Base-by-base conservation (phyloP, 2,888 invertebrate species). In the Flabesymbios commensalis region DNA sequence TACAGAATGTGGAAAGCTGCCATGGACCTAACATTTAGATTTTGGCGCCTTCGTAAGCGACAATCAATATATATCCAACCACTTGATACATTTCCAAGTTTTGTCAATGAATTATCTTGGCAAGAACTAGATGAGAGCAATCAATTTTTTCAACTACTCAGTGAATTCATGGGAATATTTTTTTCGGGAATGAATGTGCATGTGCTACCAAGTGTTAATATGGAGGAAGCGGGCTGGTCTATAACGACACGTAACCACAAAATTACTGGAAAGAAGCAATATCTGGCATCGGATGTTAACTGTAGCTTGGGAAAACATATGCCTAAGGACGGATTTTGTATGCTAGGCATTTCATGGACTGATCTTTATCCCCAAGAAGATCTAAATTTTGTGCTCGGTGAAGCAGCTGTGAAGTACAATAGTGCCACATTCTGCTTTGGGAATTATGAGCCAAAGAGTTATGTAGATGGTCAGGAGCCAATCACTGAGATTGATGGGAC, bases 331-430 rank as follows among this genome's bases (percentile, higher is more conserved):
- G 76, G 74, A 2, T 68, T 69, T 49, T 75, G 76, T 51, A 72
- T 78, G 26, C 64, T 78, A 52, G 80, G 80, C n/a, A 63, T 80
- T 10, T 69, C 70, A 2, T 79, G 79, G 79, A 77, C 78, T 14
- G 80, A 80, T 61, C 69, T 80, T 4, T 80, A 77, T 64, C 79
- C 79, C 24, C 68, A 65, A 33, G 78, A 79, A 57, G 72, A 75
- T 41, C 67, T 75, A 55, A 79, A 80, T 54, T 80, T 79, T 74
- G 76, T 76, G 4, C 72, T 80, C 10, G 80, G 80, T 74, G 63
- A 79, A 62, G 75, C 78, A 2, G 72, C 74, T 2, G 58, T 65
- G 24, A 29, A 54, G 3, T 64, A 72, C 65, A 68, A 67, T 29
- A 65, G 75, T 29, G 80, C 74, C 14, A 71, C 74, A 17, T 71